A percentile compares a stretch with the other conserved stretches of the same genome.
phyloP scores from a whole-genome alignment of 2,888 invertebrate genomes.

The Calliphora vomitoria region DNA sequence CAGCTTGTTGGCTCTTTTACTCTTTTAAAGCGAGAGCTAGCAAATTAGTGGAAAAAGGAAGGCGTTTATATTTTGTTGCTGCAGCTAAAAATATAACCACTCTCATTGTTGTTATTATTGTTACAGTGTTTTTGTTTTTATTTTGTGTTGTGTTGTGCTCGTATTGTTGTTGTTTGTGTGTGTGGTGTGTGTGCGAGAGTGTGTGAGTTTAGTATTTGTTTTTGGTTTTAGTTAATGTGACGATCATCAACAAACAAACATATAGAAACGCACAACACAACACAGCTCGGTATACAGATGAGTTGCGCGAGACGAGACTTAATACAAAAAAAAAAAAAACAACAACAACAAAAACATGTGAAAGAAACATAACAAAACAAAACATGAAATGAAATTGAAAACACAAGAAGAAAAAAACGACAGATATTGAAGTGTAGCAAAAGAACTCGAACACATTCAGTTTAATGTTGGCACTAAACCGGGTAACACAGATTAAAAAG shows the following conservation, averaged over 20 bases:
- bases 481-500: conserved; percentile 83
- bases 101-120: conserved; percentile 49
- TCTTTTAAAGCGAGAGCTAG: neutral
- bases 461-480: conserved; percentile 85
- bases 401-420: conserved; percentile 68
- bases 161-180: neutral
- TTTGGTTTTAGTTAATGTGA: conserved; percentile 71
- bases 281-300: conserved; percentile 38
- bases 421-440: conserved; percentile 80
- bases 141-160: conserved; percentile 6
- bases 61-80: conserved; percentile 34
- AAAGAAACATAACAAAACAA: conserved; percentile 68
- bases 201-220: conserved; percentile 62
- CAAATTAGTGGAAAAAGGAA: conserved; percentile 7
- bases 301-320: conserved; percentile 60
- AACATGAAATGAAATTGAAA: conserved; percentile 68
- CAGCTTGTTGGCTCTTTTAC: neutral
- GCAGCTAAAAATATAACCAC: neutral
- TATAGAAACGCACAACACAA: conserved; percentile 50
- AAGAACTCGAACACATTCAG: conserved; percentile 84
- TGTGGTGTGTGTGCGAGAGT: neutral
- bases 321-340: conserved; percentile 49
- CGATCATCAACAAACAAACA: conserved; percentile 67
- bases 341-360: conserved; percentile 73
- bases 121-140: neutral